Evolutionary conservation across 2,888 invertebrate genomes (phyloP).

Genomic region (Dynastes maya): DNA sequence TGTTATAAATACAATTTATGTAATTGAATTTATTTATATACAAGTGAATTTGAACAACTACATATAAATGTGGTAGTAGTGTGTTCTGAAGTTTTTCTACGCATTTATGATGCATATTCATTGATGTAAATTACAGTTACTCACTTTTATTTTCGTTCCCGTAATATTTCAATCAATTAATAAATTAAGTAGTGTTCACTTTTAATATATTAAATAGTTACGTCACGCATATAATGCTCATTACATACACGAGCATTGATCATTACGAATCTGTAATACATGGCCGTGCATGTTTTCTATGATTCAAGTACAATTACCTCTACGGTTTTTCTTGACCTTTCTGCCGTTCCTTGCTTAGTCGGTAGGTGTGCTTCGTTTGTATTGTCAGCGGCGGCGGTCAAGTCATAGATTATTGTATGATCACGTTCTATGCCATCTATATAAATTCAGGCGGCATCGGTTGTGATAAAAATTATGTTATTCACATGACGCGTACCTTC

Average conservation of each 20-base stretch:
- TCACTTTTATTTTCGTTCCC: neutral
- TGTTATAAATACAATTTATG: too few species aligned
- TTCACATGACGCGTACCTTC: conserved; percentile 59
- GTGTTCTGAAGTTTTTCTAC: too few species aligned
- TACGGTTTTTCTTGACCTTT: conserved; percentile 34
- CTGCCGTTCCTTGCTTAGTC: conserved; percentile 10
- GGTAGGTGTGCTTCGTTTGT: conserved; percentile 24
- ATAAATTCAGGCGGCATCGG: conserved; percentile 50
- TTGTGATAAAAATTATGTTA: conserved; percentile 61
- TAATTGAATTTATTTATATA: too few species aligned
- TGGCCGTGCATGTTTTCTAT: neutral
- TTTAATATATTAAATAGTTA: neutral
- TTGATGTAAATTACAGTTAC: neutral
- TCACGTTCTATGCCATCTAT: conserved; percentile 40
- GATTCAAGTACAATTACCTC: conserved; percentile 37
- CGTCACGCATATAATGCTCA: neutral
- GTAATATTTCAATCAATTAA: conserved; percentile 1
- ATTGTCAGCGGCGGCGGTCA: conserved; percentile 28
- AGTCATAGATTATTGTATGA: conserved; percentile 43
- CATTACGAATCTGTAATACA: neutral
- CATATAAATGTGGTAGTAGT: too few species aligned
- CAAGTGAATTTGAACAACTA: too few species aligned
- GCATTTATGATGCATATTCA: neutral
- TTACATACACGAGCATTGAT: neutral
- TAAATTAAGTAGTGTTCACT: conserved; percentile 19